Evolutionary conservation across 2,113 vertebrate genomes (phyloP).

Genomic region (Echinops telfairi): DNA sequence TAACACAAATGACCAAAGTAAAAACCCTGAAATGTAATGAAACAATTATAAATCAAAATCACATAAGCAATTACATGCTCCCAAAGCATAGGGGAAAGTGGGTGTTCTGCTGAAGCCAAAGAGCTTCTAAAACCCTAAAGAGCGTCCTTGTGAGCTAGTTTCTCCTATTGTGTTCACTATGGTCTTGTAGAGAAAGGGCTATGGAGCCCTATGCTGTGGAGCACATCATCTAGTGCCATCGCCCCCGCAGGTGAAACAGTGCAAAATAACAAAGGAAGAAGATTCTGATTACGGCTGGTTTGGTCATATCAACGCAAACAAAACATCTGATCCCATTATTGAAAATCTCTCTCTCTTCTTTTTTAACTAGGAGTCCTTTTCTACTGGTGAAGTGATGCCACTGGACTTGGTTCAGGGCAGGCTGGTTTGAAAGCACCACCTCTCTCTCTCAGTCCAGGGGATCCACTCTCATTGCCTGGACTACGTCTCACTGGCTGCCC

Average conservation of each 20-base stretch:
- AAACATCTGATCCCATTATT: not conserved
- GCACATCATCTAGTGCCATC: not conserved
- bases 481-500: not conserved
- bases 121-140: not conserved
- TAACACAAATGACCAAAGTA: not conserved
- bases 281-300: not conserved
- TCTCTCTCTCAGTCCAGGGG: not conserved
- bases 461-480: fast-evolving
- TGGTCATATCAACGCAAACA: not conserved
- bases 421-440: fast-evolving
- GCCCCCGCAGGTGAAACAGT: not conserved
- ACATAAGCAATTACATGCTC: not conserved
- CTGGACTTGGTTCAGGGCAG: no score
- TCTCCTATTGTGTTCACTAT: not conserved
- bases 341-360: not conserved
- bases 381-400: not conserved
- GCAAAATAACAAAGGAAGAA: not conserved
- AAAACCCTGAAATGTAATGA: not conserved
- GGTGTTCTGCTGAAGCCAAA: not conserved
- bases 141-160: no score
- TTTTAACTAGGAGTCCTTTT: no score
- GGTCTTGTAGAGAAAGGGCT: no score
- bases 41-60: not conserved
- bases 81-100: no score
- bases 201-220: not conserved